These are phyloP conservation scores for Epinotia nisella DNA, from an alignment of 2,888 invertebrate species.

Conservation along the genomic window DNA sequence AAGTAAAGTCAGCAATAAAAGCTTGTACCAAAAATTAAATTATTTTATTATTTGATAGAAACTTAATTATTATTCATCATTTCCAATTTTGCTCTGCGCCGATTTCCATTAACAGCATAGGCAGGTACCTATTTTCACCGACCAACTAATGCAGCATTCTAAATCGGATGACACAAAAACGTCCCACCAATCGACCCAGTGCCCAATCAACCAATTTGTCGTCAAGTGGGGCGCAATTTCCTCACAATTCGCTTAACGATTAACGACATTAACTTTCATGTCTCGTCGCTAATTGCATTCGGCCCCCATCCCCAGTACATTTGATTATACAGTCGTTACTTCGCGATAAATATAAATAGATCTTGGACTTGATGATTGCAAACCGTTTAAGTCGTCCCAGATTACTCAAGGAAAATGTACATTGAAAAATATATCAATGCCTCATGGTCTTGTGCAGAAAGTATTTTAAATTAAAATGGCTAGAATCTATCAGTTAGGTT, in stretches of 20 bases:
- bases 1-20: too few relatives aligned
- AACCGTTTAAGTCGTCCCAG: background rate
- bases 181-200: conserved; percentile 65
- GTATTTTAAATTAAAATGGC: too few relatives aligned
- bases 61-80: too few relatives aligned
- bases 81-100: too few relatives aligned
- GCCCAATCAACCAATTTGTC: conserved; percentile 74
- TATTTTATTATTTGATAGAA: too few relatives aligned
- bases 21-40: too few relatives aligned
- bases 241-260: conserved; percentile 76
- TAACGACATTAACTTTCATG: conserved; percentile 79
- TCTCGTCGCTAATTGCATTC: conserved; percentile 77
- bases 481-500: too few relatives aligned
- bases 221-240: conserved; percentile 77
- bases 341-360: conserved; percentile 35
- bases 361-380: conserved; percentile 14
- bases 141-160: background rate
- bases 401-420: background rate
- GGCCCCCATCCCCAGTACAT: conserved; percentile 71
- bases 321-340: conserved; percentile 45
- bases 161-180: conserved; percentile 40
- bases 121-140: background rate
- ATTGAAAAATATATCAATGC: too few relatives aligned
- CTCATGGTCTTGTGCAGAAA: too few relatives aligned
- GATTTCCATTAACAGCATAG: background rate